phyloP scores from a whole-genome alignment of 2,797 vertebrate species.

The Gallinago stenura region DNA sequence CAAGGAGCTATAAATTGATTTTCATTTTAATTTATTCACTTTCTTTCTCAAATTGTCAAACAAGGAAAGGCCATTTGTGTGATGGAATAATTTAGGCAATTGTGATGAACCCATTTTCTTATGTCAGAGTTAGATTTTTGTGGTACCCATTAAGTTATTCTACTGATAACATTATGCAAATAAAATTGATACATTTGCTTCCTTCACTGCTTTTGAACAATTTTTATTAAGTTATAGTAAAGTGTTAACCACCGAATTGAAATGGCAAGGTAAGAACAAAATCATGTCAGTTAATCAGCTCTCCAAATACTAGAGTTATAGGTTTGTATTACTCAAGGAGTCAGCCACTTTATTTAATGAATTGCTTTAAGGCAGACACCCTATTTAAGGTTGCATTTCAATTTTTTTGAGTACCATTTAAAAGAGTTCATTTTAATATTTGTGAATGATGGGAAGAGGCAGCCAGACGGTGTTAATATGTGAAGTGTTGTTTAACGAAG shows the following conservation, averaged over 20 bases:
- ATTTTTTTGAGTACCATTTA: neutral
- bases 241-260: neutral
- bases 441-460: neutral
- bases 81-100: slow-evolving; percentile 1
- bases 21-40: slow-evolving; percentile 47
- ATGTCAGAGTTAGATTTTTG: neutral
- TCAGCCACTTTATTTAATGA: neutral
- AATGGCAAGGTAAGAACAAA: neutral
- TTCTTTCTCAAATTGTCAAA: slow-evolving; percentile 23
- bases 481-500: neutral
- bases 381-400: neutral
- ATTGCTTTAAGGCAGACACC: neutral
- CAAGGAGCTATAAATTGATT: slow-evolving; percentile 30
- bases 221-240: neutral
- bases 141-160: neutral
- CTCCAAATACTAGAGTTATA: neutral
- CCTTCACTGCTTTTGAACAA: neutral
- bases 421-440: neutral
- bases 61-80: neutral
- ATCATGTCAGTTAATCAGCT: neutral
- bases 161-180: neutral
- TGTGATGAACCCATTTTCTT: neutral
- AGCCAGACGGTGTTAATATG: neutral
- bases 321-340: neutral
- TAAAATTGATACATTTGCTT: neutral